Base-by-base conservation (phyloP, 2,113 vertebrate species). In the Equus quagga region DNA sequence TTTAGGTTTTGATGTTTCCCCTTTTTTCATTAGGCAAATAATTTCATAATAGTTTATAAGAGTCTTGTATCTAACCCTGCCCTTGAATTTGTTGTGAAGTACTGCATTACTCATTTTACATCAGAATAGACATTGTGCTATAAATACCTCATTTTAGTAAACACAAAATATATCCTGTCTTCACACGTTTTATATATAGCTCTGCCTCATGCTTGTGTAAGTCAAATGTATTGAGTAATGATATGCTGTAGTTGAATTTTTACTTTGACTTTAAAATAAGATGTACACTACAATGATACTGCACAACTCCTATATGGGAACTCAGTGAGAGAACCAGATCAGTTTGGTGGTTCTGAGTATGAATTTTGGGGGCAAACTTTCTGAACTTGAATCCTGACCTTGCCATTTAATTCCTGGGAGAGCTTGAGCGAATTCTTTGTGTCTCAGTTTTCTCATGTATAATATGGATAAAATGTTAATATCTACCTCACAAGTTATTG, bases 81-180 rank as follows among this genome's bases (percentile, higher is more conserved):
- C 46, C 62, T 96, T 64, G 28, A 92, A 46, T 72, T 93, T 97
- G 90, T 69, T 90, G 0, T 64, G 33, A 96, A 94, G 4, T 46
- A 65, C 8, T 46, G 33, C 3, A 75, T 73, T 6, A 4, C n/a
- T 80, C 58, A 51, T 65, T 44, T 93, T 26, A 44, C 7, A 51
- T 69, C 19, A 26, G 28, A 44, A 88, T 65, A 84, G 64, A 51
- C 44, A n/a, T 13, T 51, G 12, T 91, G 10, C 28, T 51, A 73
- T 67, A 73, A 79, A 83, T 13, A 19, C 2, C 11, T 70, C 8
- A 88, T 80, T 89, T 73, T 73, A 90, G 84, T 69, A 76, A 84
- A 85, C 0, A 18, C 2, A 56, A 79, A 96, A 54, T 49, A n/a
- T 70, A 54, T 54, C 5, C 14, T 80, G 69, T 67, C 12, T 79